phyloP scores from a whole-genome alignment of 2,888 invertebrate species.

The Patella caerulea region DNA sequence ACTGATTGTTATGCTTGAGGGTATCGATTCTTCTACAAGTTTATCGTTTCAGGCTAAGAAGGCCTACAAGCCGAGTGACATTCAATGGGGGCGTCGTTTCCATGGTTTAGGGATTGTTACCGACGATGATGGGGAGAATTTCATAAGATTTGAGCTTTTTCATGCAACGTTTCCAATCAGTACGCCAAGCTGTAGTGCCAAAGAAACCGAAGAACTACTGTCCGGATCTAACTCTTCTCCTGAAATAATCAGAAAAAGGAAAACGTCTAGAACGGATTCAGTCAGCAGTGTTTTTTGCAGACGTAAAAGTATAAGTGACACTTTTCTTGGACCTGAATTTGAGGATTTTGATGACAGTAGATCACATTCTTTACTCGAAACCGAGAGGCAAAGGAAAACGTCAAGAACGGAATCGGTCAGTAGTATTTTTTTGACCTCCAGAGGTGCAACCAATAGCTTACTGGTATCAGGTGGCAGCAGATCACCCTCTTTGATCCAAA shows the following conservation, averaged over 20 bases:
- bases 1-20: slow-evolving; percentile 93
- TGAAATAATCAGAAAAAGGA: slow-evolving; percentile 14
- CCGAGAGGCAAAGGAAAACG: neutral
- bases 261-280: slow-evolving; percentile 9
- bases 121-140: slow-evolving; percentile 20
- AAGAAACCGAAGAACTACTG: slow-evolving; percentile 17
- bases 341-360: neutral
- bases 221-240: neutral
- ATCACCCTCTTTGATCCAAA: slow-evolving; percentile 6
- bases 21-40: slow-evolving; percentile 74
- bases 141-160: slow-evolving; percentile 40
- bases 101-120: slow-evolving; percentile 21
- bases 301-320: slow-evolving; percentile 19
- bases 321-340: slow-evolving; percentile 20
- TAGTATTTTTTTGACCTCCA: neutral
- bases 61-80: slow-evolving; percentile 52
- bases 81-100: slow-evolving; percentile 52
- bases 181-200: slow-evolving; percentile 41
- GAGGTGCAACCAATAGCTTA: too few relatives aligned
- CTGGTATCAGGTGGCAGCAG: too few relatives aligned
- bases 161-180: slow-evolving; percentile 33
- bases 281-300: neutral
- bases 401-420: slow-evolving; percentile 10
- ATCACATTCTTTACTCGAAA: slow-evolving; percentile 5
- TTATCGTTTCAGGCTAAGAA: slow-evolving; percentile 50